Evolutionary conservation across 2,797 vertebrate genomes (phyloP).

Genomic region (Lithobates sylvaticus): DNA sequence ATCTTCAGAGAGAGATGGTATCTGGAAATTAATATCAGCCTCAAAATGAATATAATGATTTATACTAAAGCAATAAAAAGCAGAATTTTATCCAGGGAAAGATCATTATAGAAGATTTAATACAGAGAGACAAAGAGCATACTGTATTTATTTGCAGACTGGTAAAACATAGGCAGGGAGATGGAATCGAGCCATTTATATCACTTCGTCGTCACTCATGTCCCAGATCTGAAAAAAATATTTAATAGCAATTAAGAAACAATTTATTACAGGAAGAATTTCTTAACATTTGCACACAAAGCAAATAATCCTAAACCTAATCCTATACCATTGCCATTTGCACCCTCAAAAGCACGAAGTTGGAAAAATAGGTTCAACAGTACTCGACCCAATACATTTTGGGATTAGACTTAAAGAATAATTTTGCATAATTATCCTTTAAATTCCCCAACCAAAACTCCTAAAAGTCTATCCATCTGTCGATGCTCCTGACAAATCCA

Average conservation of each 20-base stretch:
- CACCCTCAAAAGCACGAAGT: too few species aligned
- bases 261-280: too few species aligned
- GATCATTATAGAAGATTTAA: background rate
- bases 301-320: too few species aligned
- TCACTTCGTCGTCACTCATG: constrained; percentile 96
- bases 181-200: constrained; percentile 74
- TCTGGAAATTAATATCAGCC: background rate
- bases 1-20: background rate
- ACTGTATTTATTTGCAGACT: constrained; percentile 17
- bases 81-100: background rate
- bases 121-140: background rate
- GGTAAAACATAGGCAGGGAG: background rate
- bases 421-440: too few species aligned
- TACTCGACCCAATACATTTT: too few species aligned
- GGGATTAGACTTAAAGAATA: too few species aligned
- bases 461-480: too few species aligned
- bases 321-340: too few species aligned
- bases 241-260: background rate
- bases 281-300: too few species aligned
- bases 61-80: constrained; percentile 2
- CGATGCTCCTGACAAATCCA: too few species aligned
- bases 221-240: constrained; percentile 90
- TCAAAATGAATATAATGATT: constrained; percentile 6
- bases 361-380: too few species aligned
- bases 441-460: too few species aligned